Base-by-base conservation (phyloP, 2,113 vertebrate species). In the Etia nguti region DNA sequence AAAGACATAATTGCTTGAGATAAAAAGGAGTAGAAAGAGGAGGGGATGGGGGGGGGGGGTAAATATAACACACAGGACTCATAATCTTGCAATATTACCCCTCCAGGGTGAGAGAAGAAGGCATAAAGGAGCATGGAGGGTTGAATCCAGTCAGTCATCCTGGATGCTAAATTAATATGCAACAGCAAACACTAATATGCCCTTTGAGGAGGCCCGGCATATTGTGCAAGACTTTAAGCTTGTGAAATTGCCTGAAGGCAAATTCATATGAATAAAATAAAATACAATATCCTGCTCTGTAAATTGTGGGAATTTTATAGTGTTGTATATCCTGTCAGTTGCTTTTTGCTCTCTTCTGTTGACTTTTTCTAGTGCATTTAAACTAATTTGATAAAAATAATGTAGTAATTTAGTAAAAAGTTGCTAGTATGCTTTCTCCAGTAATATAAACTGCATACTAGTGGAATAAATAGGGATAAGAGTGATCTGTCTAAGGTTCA, bases 121-220 rank as follows among this genome's bases (percentile, higher is more conserved):
- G 84, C 84, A 87, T 89, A 86, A 91, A 90, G 91, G 85, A 93
- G 93, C 86, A 68, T 52, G 89, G 91, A 89, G 89, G 89, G 70
- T 85, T 92, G 80, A 82, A 89, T 92, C 90, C 91, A 94, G 90
- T 92, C 92, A 92, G 43, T 93, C 89, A 90, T 79, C 90, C 82
- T 85, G 86, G 85, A 95, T 86, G 89, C 94, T 93, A 92, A 94
- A 96, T 95, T 95, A 95, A 95, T 94, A 95, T 96, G 93, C 93
- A 96, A 92, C 93, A 95, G 92, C 87, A 92, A 95, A 90, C 91
- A 90, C 90, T 93, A 96, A 95, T 93, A 93, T 95, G 91, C 92
- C 94, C 93, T 95, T 94, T 94, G 92, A 95, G 94, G 85, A 93
- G 85, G 80, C 79, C 81, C 12, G 52, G 90, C 84, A 91, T 91